Evolutionary conservation across 2,888 invertebrate species (phyloP), one percentile per base, ranked within the genome.

Genomic region (Apomyelois bistriatella): DNA sequence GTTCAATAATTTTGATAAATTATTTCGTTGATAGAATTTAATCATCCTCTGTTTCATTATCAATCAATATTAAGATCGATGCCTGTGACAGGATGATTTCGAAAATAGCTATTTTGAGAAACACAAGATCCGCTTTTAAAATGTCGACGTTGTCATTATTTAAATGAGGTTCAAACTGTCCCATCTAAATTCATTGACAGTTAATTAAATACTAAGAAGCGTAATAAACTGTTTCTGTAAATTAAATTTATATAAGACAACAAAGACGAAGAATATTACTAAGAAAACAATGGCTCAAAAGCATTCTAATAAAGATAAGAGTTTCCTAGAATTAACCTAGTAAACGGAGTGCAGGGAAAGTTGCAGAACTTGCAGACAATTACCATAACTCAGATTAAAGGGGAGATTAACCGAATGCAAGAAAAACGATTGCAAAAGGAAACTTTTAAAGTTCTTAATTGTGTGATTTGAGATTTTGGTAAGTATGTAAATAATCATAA

Each of bases 311-410:
- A 28, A 43, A 43, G 43, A 43, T 43, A 43, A 43, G 28, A 30
- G 28, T 43, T 43, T 28, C 32, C 10, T 10, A 28, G 43, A 43
- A 43, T 43, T 43, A 30, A 13, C 43, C 40, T 10, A 8, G 40
- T n/a, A 12, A 13, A 13, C 28, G 12, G 6, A 43, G 43, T 43
- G 43, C 43, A 43, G 43, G 28, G 43, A 43, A 43, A 43, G 43
- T 28, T 43, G 13, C 43, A 43, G 30, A 43, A 43, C 28, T 28
- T 43, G 13, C 43, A 43, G 30, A 7, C 16, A 5, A 41, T 28
- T 28, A 43, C n/a, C 43, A 13, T 43, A 43, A 43, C 43, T 43
- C 43, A 43, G 43, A 43, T 30, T 30, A 13, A 43, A 41, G n/a
- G n/a, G 22, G n/a, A 12, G 28, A 28, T 28, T 9, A 43, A 28